A percentile compares a stretch with the other conserved stretches of the same genome.
These are phyloP conservation scores for Troides oblongomaculatus DNA, from an alignment of 2,888 invertebrate genomes.

Conservation along the genomic window DNA sequence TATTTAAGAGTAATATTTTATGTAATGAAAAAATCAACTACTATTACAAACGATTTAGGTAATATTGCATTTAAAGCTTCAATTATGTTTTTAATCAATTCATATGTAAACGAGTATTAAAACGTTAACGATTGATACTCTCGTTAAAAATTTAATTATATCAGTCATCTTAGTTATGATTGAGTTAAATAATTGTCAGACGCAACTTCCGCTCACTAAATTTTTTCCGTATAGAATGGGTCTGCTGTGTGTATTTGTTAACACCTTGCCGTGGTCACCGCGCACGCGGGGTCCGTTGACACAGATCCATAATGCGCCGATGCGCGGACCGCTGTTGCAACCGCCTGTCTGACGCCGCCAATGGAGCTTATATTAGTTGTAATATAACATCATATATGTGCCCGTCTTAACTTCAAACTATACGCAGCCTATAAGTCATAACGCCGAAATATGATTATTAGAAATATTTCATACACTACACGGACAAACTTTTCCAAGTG, in stretches of 20 bases:
- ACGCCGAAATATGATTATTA: neutral
- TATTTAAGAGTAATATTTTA: too few relatives aligned
- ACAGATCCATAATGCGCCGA: conserved; percentile 30
- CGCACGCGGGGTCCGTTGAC: conserved; percentile 21
- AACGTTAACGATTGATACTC: neutral
- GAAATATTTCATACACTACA: neutral
- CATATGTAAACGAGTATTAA: conserved; percentile 1
- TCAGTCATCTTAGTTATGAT: neutral
- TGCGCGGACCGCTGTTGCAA: conserved; percentile 24
- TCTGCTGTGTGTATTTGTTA: conserved; percentile 21
- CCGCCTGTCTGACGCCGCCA: conserved; percentile 24
- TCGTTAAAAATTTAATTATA: neutral
- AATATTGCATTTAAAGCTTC: neutral
- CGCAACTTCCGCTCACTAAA: conserved; percentile 14
- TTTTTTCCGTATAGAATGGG: conserved; percentile 4
- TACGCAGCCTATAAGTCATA: neutral
- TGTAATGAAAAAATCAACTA: neutral
- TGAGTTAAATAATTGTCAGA: neutral
- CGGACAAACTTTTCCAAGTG: neutral
- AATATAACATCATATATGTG: neutral
- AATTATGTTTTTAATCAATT: too few relatives aligned
- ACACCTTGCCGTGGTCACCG: conserved; percentile 12
- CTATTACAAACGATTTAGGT: neutral
- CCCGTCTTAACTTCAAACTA: neutral
- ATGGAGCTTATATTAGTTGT: conserved; percentile 11